A percentile compares a stretch with the other conserved stretches of the same genome.
phyloP scores from a whole-genome alignment of 2,113 vertebrate genomes.

The Cyanoramphus novaezelandiae region DNA sequence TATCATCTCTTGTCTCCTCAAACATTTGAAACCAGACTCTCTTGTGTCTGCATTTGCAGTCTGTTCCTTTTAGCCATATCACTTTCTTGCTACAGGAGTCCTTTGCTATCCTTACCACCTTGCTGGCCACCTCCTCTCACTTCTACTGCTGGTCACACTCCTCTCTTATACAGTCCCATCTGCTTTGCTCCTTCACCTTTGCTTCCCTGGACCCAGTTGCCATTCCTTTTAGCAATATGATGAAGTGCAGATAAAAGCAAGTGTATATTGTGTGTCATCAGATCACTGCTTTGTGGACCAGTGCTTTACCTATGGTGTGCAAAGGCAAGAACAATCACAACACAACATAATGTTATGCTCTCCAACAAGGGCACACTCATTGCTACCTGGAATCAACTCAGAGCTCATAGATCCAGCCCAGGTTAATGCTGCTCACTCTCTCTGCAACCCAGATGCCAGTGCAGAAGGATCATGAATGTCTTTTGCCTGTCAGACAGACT shows the following conservation, averaged over 20 bases:
- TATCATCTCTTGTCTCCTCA: not conserved
- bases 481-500: not conserved
- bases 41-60: not conserved
- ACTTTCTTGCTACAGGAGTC: not conserved
- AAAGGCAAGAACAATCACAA: not conserved
- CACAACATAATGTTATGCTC: fast-evolving
- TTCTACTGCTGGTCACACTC: not conserved
- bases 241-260: not conserved
- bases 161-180: not conserved
- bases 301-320: not conserved
- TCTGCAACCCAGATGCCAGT: not conserved
- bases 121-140: not conserved
- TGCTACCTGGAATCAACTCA: not conserved
- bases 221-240: not conserved
- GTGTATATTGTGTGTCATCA: not conserved
- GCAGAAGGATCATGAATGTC: not conserved
- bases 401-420: not conserved
- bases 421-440: not conserved
- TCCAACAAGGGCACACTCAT: not conserved
- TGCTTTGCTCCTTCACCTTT: not conserved
- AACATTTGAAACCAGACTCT: not conserved
- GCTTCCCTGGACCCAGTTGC: not conserved
- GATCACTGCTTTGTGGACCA: not conserved
- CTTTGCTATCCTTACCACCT: not conserved
- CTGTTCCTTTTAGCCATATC: fast-evolving